phyloP scores from a whole-genome alignment of 2,797 vertebrate species.

The Anabacerthia variegaticeps region DNA sequence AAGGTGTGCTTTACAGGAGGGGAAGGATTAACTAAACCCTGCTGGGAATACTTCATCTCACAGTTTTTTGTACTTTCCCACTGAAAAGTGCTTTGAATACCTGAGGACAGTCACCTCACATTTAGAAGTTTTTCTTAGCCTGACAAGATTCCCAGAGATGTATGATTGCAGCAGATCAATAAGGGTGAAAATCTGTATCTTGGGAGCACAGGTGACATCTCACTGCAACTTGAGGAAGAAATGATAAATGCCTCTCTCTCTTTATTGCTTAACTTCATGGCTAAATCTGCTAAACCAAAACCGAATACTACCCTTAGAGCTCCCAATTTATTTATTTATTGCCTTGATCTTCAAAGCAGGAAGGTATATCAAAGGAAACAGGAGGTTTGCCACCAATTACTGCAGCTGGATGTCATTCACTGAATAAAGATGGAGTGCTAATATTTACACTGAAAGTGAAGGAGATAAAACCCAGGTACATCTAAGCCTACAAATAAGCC shows the following conservation, averaged over 20 bases:
- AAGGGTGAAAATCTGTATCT: background rate
- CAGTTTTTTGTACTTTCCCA: background rate
- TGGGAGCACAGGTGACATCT: slow-evolving; percentile 17
- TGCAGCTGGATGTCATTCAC: slow-evolving; percentile 27
- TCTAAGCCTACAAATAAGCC: slow-evolving; percentile 16
- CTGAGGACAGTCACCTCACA: background rate
- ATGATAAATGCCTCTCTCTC: slow-evolving; percentile 9
- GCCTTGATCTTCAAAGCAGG: slow-evolving; percentile 66
- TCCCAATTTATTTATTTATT: slow-evolving; percentile 43
- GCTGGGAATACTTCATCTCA: background rate
- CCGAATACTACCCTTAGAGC: background rate
- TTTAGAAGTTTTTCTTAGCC: background rate
- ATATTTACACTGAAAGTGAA: slow-evolving; percentile 43
- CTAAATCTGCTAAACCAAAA: slow-evolving; percentile 32
- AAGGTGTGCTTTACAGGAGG: background rate
- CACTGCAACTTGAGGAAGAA: background rate
- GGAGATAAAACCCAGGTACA: slow-evolving; percentile 31
- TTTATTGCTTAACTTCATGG: background rate
- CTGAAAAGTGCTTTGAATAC: background rate
- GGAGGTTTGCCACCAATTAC: slow-evolving; percentile 61
- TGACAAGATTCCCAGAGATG: background rate
- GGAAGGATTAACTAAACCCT: background rate
- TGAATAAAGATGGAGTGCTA: slow-evolving; percentile 42
- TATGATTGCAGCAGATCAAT: slow-evolving; percentile 1
- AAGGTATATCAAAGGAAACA: slow-evolving; percentile 52